Conservation (phyloP, 2,888 invertebrate species). For the Macrosoma leucophasiata region DNA sequence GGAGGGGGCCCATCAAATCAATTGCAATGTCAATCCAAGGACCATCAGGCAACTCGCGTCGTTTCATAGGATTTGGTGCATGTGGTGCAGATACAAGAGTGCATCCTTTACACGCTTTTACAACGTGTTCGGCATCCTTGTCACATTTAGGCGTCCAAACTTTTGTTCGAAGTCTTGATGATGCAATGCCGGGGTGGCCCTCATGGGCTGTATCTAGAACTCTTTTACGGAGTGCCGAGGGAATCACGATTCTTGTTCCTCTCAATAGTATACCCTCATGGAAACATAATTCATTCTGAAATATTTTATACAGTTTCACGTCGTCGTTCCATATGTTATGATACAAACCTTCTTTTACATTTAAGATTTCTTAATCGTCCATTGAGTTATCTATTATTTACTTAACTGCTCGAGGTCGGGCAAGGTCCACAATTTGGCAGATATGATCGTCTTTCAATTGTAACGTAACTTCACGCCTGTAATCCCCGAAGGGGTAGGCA, state of each 20-base stretch:
- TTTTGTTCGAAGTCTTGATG: not conserved
- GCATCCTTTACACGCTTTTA: not conserved
- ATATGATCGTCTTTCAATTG: too few relatives aligned
- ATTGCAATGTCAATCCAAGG: constrained; percentile 27
- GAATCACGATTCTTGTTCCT: not conserved
- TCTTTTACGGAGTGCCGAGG: not conserved
- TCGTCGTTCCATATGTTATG: too few relatives aligned
- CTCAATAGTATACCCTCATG: not conserved
- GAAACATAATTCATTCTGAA: not conserved
- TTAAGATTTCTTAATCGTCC: too few relatives aligned
- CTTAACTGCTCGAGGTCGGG: too few relatives aligned
- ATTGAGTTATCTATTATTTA: too few relatives aligned
- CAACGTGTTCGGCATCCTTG: not conserved
- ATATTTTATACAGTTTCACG: not conserved
- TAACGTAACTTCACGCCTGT: too few relatives aligned
- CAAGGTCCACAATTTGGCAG: too few relatives aligned
- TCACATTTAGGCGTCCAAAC: not conserved
- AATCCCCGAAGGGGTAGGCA: too few relatives aligned
- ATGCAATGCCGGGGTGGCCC: not conserved
- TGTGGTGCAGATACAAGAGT: constrained; percentile 8
- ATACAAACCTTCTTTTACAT: too few relatives aligned
- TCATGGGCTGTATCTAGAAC: not conserved
- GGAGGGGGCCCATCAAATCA: constrained; percentile 29
- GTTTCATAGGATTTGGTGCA: constrained; percentile 20
- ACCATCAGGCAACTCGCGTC: constrained; percentile 18